Evolutionary conservation across 2,797 vertebrate genomes (phyloP).

Genomic region (Acanthopagrus latus): DNA sequence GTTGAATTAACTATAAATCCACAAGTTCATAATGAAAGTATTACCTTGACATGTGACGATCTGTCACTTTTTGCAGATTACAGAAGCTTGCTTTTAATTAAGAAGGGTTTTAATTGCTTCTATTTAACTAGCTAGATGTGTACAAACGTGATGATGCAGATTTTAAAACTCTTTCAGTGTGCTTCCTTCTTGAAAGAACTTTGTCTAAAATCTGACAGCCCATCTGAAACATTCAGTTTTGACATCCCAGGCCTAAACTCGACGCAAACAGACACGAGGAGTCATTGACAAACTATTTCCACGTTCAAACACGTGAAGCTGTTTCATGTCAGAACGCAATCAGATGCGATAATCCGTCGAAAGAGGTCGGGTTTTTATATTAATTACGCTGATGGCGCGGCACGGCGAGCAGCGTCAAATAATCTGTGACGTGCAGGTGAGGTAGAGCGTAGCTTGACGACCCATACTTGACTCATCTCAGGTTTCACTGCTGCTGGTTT

Average conservation of each 20-base stretch:
- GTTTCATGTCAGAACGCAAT: constrained; percentile 5
- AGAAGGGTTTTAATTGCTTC: no score
- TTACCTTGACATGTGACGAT: no score
- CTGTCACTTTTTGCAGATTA: neutral
- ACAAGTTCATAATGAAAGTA: no score
- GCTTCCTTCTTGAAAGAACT: neutral
- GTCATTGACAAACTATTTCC: neutral
- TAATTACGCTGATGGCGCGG: constrained; percentile 61
- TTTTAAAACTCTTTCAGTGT: neutral
- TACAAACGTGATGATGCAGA: neutral
- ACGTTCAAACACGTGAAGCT: neutral
- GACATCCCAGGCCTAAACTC: no score
- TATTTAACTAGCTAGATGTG: neutral
- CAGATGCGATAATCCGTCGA: constrained; percentile 27
- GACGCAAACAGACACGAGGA: neutral
- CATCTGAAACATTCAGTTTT: no score
- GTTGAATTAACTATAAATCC: no score
- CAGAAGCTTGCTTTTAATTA: no score
- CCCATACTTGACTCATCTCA: neutral
- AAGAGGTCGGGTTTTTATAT: constrained; percentile 49
- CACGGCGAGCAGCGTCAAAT: constrained; percentile 22
- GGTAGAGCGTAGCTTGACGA: neutral
- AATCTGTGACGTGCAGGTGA: constrained; percentile 31
- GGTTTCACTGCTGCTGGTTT: neutral
- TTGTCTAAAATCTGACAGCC: no score